Base-by-base conservation (phyloP, 2,113 vertebrate species). In the Aleadryas rufinucha region DNA sequence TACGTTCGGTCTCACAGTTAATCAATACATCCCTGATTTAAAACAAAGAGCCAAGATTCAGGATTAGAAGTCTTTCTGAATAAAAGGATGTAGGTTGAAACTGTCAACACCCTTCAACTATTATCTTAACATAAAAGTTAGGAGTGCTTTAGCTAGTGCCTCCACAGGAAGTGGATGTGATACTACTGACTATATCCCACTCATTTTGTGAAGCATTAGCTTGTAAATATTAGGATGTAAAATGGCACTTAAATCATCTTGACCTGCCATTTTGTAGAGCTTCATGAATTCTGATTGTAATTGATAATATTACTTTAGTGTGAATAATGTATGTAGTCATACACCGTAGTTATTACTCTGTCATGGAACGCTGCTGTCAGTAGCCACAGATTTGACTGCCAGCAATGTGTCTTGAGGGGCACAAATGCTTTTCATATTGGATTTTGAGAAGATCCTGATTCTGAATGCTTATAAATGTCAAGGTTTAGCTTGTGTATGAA, bases 11-110 rank as follows among this genome's bases (percentile, higher is more conserved):
- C 97, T 97, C 97, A 96, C 90, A 76, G 95, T 87, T 97, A 97
- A 98, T 98, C 98, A 97, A 98, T 98, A 97, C 84, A 79, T 83
- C 87, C 97, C 97, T 97, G 98, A 98, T 98, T 98, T 98, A 97
- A 98, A 98, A 98, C 98, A 98, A 98, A 98, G 97, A 97, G 89
- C 97, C 90, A 7, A 63, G 93, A 68, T 96, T 93, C 31, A 21
- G 93, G 96, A 98, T 98, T 97, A 97, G 97, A 97, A 98, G 94
- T 89, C 97, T 97, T 97, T 96, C 92, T 96, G 97, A 97, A 98
- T 98, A 96, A 96, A 97, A 98, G 96, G 96, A 96, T 96, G 79
- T 97, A 93, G 81, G 88, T 96, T 95, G 90, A 97, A 97, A 91
- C 93, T 94, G 95, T 97, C 96, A 96, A 80, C 95, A 90, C 87